Percentiles rank a stretch among this genome's conserved stretches.
Conservation (phyloP, 2,113 vertebrate species). For the Barbus barbus region DNA sequence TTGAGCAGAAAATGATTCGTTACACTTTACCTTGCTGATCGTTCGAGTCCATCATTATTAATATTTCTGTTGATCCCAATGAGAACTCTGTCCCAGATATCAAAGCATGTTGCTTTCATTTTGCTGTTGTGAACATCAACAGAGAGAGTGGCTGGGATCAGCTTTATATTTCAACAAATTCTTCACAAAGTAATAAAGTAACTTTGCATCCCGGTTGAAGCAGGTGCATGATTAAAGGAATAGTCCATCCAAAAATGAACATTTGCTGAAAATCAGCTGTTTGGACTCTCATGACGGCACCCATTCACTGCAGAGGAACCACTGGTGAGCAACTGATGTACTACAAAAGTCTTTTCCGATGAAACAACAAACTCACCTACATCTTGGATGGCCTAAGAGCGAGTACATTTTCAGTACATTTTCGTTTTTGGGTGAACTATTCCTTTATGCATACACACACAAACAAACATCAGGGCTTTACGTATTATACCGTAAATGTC, state of each 20-base stretch:
- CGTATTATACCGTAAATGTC: not conserved
- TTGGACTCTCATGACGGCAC: not conserved
- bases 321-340: no score
- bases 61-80: not conserved
- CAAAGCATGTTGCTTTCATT: constrained; percentile 12
- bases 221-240: no score
- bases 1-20: not conserved
- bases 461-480: not conserved
- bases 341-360: no score
- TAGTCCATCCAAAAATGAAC: no score
- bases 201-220: no score
- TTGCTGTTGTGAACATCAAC: not conserved
- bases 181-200: no score
- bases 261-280: no score
- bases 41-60: not conserved
- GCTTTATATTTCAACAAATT: not conserved
- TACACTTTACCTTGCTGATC: not conserved
- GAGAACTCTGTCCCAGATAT: constrained; percentile 5
- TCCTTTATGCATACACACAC: not conserved
- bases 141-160: not conserved
- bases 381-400: not conserved
- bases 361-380: not conserved
- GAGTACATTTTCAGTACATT: no score
- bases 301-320: no score
- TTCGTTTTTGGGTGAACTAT: no score